phyloP scores from a whole-genome alignment of 2,888 invertebrate genomes.

The Hoplodrina blanda region DNA sequence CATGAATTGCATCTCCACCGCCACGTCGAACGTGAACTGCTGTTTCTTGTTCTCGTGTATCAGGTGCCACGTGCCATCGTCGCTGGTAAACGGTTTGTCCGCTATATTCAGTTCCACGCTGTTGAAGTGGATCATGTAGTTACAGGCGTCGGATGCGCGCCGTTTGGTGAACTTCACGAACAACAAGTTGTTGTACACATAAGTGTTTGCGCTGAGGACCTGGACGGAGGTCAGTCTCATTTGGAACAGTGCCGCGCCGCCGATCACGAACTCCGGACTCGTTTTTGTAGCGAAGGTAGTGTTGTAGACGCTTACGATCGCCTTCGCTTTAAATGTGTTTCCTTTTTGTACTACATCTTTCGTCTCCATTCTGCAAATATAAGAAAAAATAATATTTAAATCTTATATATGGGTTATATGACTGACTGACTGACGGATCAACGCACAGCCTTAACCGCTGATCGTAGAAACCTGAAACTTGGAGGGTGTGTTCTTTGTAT shows the following conservation, averaged over 20 bases:
- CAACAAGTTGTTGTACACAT: conserved; percentile 69
- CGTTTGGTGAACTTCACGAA: conserved; percentile 70
- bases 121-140: conserved; percentile 67
- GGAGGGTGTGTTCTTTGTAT: no score
- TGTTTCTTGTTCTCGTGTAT: conserved; percentile 69
- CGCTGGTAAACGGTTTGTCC: conserved; percentile 68
- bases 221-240: conserved; percentile 68
- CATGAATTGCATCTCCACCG: conserved; percentile 67
- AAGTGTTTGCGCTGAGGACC: conserved; percentile 67
- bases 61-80: conserved; percentile 75
- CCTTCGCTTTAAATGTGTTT: conserved; percentile 66
- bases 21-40: conserved; percentile 69
- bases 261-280: conserved; percentile 69
- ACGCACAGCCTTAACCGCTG: no score
- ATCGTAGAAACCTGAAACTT: no score
- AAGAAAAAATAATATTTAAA: conserved; percentile 5
- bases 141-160: conserved; percentile 64
- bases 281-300: conserved; percentile 65
- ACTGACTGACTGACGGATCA: no score
- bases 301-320: conserved; percentile 69
- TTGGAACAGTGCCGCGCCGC: conserved; percentile 68
- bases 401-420: no score
- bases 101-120: conserved; percentile 66
- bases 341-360: conserved; percentile 67
- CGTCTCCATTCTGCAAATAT: conserved; percentile 67